These are phyloP conservation scores for Tachystola acroxantha DNA, from an alignment of 2,888 invertebrate genomes.

Conservation along the genomic window DNA sequence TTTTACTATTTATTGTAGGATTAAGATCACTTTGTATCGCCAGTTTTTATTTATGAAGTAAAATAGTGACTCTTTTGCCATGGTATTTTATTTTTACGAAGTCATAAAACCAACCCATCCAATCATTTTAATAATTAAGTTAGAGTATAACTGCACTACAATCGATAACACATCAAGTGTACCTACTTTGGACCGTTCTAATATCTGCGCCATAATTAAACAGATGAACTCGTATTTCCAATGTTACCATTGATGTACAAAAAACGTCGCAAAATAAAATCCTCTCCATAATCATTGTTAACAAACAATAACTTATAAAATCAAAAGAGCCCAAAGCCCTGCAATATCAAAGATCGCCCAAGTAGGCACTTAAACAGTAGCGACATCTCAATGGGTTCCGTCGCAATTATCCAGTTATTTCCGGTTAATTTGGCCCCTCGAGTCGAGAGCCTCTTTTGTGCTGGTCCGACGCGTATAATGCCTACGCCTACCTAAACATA, in stretches of 20 bases:
- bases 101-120: too few relatives aligned
- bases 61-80: conserved; percentile 9
- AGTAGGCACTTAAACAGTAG: conserved; percentile 21
- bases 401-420: conserved; percentile 54
- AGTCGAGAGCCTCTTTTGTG: conserved; percentile 33
- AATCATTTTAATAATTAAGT: too few relatives aligned
- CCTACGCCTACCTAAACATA: conserved; percentile 12
- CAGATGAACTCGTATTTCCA: too few relatives aligned
- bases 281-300: too few relatives aligned
- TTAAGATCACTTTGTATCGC: conserved; percentile 40
- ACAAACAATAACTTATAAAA: conserved; percentile 7
- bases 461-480: conserved; percentile 37
- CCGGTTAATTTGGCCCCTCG: conserved; percentile 45
- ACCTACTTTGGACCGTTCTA: too few relatives aligned
- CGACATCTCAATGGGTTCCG: conserved; percentile 28
- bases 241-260: too few relatives aligned
- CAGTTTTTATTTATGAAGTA: conserved; percentile 25
- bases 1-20: conserved; percentile 54
- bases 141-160: too few relatives aligned
- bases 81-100: conserved; percentile 10
- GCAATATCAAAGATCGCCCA: conserved; percentile 24
- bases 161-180: too few relatives aligned
- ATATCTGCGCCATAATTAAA: too few relatives aligned
- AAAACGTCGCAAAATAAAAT: too few relatives aligned
- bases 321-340: conserved; percentile 12